phyloP scores from a whole-genome alignment of 2,113 vertebrate genomes.

The Morone saxatilis region DNA sequence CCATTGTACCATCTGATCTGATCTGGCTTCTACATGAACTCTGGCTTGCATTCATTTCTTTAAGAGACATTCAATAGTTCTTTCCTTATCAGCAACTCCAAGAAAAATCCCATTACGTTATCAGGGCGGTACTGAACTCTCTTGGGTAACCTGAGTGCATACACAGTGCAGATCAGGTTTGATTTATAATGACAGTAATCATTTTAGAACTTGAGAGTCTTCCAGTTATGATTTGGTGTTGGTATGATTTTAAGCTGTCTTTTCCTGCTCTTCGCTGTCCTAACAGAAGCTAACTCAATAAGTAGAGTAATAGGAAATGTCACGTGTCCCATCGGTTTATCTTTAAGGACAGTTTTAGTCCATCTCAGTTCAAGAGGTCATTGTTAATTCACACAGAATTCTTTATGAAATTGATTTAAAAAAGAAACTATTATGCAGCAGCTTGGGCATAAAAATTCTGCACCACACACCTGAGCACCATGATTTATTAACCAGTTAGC shows the following conservation, averaged over 20 bases:
- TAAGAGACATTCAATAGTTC: constrained; percentile 6
- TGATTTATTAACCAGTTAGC: constrained; percentile 53
- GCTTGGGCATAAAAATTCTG: constrained; percentile 14
- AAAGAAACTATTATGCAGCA: neutral
- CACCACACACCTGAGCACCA: constrained; percentile 23
- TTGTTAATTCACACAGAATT: constrained; percentile 28
- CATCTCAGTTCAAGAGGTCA: constrained; percentile 13
- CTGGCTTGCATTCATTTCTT: neutral
- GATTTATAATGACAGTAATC: neutral
- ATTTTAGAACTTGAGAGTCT: neutral
- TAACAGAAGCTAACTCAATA: constrained; percentile 9
- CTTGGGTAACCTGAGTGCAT: neutral
- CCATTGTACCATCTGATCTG: constrained; percentile 7
- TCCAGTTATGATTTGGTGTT: neutral
- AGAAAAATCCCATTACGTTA: constrained; percentile 7
- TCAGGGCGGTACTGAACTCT: constrained; percentile 10
- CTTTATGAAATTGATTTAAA: neutral
- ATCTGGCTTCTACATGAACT: constrained; percentile 27
- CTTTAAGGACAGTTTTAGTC: constrained; percentile 1
- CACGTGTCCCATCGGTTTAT: constrained; percentile 3
- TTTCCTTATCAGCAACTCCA: neutral
- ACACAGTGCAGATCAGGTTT: neutral
- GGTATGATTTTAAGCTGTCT: constrained; percentile 6
- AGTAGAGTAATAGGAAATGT: neutral
- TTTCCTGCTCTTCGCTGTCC: neutral